Conservation (phyloP, 2,888 invertebrate genomes). For the Antheraea yamamai region DNA sequence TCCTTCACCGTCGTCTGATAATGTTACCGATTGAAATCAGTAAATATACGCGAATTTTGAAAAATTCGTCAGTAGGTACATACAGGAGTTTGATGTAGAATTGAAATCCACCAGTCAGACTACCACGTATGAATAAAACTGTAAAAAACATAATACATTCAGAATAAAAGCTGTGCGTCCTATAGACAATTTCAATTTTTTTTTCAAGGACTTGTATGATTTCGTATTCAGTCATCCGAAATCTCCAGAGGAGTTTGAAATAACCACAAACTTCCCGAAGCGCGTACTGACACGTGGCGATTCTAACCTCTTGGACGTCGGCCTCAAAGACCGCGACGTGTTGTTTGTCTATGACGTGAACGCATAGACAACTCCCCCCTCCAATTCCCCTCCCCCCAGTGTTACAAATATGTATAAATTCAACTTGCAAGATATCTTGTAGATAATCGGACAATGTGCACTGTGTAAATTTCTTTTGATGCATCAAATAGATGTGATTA, state of each 20-base stretch:
- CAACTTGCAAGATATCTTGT: not conserved
- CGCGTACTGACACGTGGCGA: conserved; percentile 87
- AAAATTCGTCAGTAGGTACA: too few species aligned
- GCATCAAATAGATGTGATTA: not conserved
- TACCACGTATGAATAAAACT: not conserved
- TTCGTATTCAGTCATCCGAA: conserved; percentile 97
- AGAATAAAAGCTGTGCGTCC: too few species aligned
- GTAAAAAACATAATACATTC: not conserved
- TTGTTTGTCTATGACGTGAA: conserved; percentile 97
- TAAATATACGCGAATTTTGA: too few species aligned
- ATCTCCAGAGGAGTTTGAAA: conserved; percentile 96
- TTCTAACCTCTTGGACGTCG: conserved; percentile 87
- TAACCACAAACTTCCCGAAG: conserved; percentile 97
- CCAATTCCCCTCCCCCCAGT: not conserved
- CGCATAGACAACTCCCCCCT: conserved; percentile 68
- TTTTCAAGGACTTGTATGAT: conserved; percentile 93
- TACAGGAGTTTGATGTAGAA: too few species aligned
- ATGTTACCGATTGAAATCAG: too few species aligned
- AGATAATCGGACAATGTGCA: conserved; percentile 4
- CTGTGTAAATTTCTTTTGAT: conserved; percentile 1
- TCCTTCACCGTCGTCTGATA: too few species aligned
- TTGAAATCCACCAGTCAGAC: too few species aligned
- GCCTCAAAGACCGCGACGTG: conserved; percentile 94
- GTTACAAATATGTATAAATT: conserved; percentile 3
- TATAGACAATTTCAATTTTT: not conserved